Evolutionary conservation across 2,888 invertebrate species (phyloP), one percentile per base, ranked within the genome.

Genomic region (Muscina levida): DNA sequence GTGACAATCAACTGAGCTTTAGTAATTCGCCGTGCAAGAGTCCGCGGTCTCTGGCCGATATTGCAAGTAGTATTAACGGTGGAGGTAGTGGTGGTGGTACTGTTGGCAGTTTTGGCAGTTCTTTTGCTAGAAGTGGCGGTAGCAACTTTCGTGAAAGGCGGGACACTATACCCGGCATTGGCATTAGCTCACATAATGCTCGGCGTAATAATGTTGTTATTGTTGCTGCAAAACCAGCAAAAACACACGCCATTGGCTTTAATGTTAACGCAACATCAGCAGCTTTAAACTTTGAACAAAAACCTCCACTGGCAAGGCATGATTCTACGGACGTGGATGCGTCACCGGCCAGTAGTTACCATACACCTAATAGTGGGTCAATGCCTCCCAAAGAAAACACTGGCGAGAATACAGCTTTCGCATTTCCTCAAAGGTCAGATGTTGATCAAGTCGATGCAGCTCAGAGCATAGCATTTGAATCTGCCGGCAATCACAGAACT

Each of bases 1-100:
- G 88, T 87, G 88, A 89, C 85, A 88, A 87, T 77, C 87, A 88
- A 83, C 83, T 88, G 81, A 88, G 87, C 84, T 87, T 86, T 79
- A 87, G 88, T 73, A 86, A 87, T 74, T 88, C 88, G 71, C 87
- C 88, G 39, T 86, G 85, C 78, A 88, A 88, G 84, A 87, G 87
- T 85, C 85, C 86, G 72, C 85, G 85, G 59, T 85, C 85, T 56
- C 82, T 85, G 79, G 83, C 84, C 72, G 85, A 83, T 76, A 84
- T 85, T 79, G 71, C 76, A 72, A 79, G 83, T 75, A 73, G 77
- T 78, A 83, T 82, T 78, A 74, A 65, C 51, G 70, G 65, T 42
- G 62, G 73, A 62, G 81, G 80, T 80, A 82, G 82, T 65, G 22
- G 13, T 26, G 22, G 46, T 31, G 31, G 3, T 31, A 31, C 31